A percentile compares a stretch with the other conserved stretches of the same genome.
Evolutionary conservation across 2,797 vertebrate species (phyloP).

Genomic region (Neomorphus geoffroyi): DNA sequence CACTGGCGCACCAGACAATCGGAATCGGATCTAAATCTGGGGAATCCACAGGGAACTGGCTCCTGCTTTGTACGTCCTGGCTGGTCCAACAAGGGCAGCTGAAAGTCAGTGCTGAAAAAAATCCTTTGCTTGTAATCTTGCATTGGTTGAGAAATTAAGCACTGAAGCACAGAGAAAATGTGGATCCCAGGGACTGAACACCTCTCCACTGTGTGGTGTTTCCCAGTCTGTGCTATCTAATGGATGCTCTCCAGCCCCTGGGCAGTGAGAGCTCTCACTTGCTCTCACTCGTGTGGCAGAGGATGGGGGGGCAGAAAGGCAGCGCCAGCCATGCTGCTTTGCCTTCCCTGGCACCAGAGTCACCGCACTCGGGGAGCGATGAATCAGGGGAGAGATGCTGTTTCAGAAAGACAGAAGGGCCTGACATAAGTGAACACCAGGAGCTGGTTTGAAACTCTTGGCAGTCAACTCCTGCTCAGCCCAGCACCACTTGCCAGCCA

Average conservation of each 20-base stretch:
- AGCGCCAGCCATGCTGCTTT: fast-evolving
- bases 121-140: background rate
- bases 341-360: background rate
- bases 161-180: background rate
- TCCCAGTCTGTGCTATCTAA: background rate
- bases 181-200: background rate
- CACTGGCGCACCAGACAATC: constrained; percentile 20
- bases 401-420: constrained; percentile 1
- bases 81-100: constrained; percentile 51
- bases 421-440: constrained; percentile 12
- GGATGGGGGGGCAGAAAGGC: background rate
- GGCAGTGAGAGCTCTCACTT: background rate
- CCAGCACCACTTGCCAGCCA: background rate
- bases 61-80: constrained; percentile 3
- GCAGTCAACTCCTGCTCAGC: background rate
- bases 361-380: fast-evolving
- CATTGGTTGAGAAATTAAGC: background rate
- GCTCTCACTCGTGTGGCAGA: fast-evolving
- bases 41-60: constrained; percentile 4
- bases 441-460: background rate
- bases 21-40: constrained; percentile 61
- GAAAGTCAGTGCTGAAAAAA: background rate
- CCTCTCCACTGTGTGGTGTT: background rate
- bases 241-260: background rate
- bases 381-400: background rate